Conservation (phyloP, 2,113 vertebrate genomes). For the Microtus pennsylvanicus region DNA sequence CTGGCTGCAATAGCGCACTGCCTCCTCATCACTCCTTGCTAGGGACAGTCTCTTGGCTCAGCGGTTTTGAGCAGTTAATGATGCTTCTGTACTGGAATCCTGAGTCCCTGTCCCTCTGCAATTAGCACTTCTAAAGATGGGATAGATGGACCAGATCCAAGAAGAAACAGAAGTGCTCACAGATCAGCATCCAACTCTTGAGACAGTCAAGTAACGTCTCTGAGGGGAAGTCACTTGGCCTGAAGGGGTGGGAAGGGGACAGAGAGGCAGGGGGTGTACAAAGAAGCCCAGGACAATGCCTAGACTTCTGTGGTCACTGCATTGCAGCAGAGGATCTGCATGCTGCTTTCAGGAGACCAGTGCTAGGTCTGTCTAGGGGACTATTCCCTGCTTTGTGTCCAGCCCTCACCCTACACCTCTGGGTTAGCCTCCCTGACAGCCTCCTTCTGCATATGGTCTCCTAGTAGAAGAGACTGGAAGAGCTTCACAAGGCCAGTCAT, state of each 20-base stretch:
- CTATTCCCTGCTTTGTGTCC: background rate
- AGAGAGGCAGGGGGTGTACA: fast-evolving
- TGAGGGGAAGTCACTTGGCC: conserved; percentile 14
- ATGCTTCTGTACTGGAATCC: conserved; percentile 59
- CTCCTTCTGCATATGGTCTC: background rate
- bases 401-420: background rate
- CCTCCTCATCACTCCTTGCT: conserved; percentile 36
- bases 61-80: conserved; percentile 55
- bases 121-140: conserved; percentile 58
- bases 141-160: conserved; percentile 72
- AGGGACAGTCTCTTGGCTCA: conserved; percentile 50
- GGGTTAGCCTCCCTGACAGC: background rate
- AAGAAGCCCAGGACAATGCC: background rate
- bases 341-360: background rate
- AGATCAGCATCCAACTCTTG: conserved; percentile 52
- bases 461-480: background rate
- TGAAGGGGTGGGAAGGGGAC: background rate
- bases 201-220: conserved; percentile 65
- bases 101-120: conserved; percentile 75
- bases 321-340: fast-evolving
- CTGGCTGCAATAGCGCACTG: conserved; percentile 37
- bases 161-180: conserved; percentile 66
- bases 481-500: background rate
- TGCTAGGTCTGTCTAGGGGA: too few relatives aligned
- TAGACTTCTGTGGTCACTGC: too few relatives aligned